Base-by-base conservation (phyloP, 37 sponge, comb jelly and placozoan genomes). In the Aphrocallistes beatrix region DNA sequence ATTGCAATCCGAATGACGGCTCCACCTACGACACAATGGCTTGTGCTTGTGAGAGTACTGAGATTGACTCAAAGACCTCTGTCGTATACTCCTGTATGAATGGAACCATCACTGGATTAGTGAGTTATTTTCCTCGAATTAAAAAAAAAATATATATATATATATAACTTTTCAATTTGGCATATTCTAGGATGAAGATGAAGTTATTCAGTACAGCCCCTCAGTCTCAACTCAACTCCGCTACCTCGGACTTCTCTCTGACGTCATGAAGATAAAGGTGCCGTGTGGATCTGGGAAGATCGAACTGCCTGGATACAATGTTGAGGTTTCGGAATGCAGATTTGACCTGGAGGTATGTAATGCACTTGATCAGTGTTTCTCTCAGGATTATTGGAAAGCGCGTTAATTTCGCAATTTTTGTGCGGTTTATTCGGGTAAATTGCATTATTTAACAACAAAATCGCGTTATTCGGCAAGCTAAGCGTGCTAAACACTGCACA, bases 241-340 rank as follows among this genome's bases (percentile, higher is more conserved):
- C 10, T 60, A 60, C 34, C 75, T 60, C n/a, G 75, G 75, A 13
- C 8, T 13, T 25, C 75, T 60, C 8, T 60, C 75, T 32, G 75
- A 60, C n/a, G n/a, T 60, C 75, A 60, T 60, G 75, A 60, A 60
- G 21, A 60, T 60, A 32, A 19, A 19, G 3, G 75, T 60, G 3
- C 75, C 75, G 34, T 60, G 75, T 28, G 75, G 75, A 60, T 28
- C 34, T 60, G 75, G 34, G 3, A 60, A 28, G 75, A 3, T 13
- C 75, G 21, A 60, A 3, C 34, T 60, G 34, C 75, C 75, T 60
- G 75, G 75, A 6, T 60, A 60, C 21, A 21, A 60, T 32, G 75
- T 60, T 60, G 75, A 60, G 21, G 75, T 60, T 60, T 60, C 75
- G 75, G 75, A 60, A 60, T 60, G 75, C n/a, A 60, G 34, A 60